Base-by-base conservation (phyloP, 2,113 vertebrate species). In the Melanerpes formicivorus region DNA sequence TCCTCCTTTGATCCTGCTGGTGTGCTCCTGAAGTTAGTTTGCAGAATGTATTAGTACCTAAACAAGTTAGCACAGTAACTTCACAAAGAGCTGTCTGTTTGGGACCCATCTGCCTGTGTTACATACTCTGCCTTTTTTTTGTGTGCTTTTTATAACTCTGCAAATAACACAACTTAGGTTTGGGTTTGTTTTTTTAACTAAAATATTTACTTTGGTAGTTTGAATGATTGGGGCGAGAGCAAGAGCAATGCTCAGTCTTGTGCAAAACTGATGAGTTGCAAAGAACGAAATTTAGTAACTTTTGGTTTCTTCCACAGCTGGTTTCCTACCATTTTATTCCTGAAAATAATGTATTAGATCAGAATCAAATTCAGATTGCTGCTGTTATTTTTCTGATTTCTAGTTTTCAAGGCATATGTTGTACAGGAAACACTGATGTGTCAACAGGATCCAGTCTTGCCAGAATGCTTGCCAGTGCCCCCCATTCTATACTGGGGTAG, bases 391-490 rank as follows among this genome's bases (percentile, higher is more conserved):
- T 87, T 50, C 27, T 18, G 30, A 32, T 29, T 84, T 63, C 34
- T 66, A 25, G 4, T 64, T 70, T 67, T 13, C 60, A 70, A 65
- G 29, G 19, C 59, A 22, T 9, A 10, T 4, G 19, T 13, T 2
- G 1, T 14, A 62, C 88, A 84, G 25, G 13, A 30, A 73, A 58
- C 3, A 23, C 4, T 37, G 40, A 7, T 0, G 0, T 12, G 18
- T 40, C 40, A 77, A 50, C 11, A 58, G 16, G 21, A 70, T 29
- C 34, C 25, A 11, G 14, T 17, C 16, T 29, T 65, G 40, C 9
- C 30, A 40, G n/a, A 42, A 54, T 2, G 8, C 1, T 2, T 10
- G 12, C 14, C 23, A 42, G 0, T 30, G 52, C 69, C 22, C 30
- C 34, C 9, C 10, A 14, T 55, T 18, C 5, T 3, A 10, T 3